Evolutionary conservation across 2,797 vertebrate genomes (phyloP).

Genomic region (Pipistrellus pipistrellus): DNA sequence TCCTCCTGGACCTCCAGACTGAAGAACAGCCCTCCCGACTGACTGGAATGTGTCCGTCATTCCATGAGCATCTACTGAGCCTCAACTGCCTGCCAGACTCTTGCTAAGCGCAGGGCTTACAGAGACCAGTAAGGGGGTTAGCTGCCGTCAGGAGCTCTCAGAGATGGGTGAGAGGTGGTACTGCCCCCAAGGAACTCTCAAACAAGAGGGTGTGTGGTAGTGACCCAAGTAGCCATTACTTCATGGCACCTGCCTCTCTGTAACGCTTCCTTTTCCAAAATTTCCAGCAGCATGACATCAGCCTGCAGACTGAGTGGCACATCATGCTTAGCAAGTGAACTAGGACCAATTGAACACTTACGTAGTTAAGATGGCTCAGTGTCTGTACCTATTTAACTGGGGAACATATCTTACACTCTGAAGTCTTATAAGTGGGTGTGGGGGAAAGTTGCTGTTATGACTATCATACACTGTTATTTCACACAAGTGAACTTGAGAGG

Average conservation of each 20-base stretch:
- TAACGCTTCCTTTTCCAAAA: not conserved
- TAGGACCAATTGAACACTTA: not conserved
- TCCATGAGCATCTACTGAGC: not conserved
- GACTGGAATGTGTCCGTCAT: not conserved
- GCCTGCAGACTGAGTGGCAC: not conserved
- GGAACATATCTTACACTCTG: not conserved
- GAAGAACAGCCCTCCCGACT: not conserved
- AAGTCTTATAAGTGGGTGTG: not conserved
- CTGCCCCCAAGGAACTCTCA: not conserved
- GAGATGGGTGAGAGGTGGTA: not conserved
- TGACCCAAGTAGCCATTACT: not conserved
- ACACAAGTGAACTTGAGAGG: not conserved
- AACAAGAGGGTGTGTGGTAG: not conserved
- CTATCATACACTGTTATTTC: not conserved
- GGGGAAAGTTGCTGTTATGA: not conserved
- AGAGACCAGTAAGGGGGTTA: not conserved
- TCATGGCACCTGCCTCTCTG: not conserved
- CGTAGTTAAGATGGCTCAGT: not conserved
- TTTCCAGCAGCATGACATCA: not conserved
- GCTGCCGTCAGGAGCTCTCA: not conserved
- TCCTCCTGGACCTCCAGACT: not conserved
- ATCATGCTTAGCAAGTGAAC: not conserved
- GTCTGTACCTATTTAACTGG: not conserved
- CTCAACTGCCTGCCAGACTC: not conserved
- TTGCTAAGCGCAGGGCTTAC: not conserved